Conservation (phyloP, 1,140 invertebrate species). For the Bicyclus anynana region DNA sequence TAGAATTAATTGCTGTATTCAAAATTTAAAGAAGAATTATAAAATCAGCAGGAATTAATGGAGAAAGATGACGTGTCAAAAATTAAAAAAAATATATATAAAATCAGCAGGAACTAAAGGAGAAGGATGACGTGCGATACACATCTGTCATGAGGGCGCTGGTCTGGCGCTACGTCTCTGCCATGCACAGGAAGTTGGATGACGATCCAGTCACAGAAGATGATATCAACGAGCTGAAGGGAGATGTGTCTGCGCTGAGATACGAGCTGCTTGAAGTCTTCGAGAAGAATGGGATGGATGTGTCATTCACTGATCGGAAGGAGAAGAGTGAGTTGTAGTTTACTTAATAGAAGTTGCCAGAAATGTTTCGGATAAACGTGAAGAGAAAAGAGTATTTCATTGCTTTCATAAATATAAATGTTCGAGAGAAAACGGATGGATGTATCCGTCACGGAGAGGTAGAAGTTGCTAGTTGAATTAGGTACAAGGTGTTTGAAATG, state of each 20-base stretch:
- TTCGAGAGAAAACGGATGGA: too few relatives aligned
- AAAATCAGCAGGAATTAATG: conserved; percentile 69
- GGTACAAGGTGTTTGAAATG: too few relatives aligned
- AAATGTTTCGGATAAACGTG: too few relatives aligned
- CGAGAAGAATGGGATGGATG: conserved; percentile 87
- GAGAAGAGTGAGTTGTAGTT: conserved; percentile 79
- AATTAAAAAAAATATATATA: too few relatives aligned
- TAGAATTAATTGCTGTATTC: too few relatives aligned
- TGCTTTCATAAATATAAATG: too few relatives aligned
- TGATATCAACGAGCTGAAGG: conserved; percentile 94
- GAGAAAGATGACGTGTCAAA: conserved; percentile 82
- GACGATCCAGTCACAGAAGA: conserved; percentile 91
- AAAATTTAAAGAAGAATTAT: too few relatives aligned
- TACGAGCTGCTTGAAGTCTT: conserved; percentile 92
- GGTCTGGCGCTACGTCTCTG: conserved; percentile 90
- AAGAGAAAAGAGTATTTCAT: too few relatives aligned
- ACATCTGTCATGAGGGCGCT: conserved; percentile 88
- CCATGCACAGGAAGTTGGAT: conserved; percentile 86
- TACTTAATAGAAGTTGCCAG: too few relatives aligned
- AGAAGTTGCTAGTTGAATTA: too few relatives aligned
- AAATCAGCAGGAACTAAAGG: conserved; percentile 67
- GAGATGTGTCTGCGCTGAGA: conserved; percentile 88
- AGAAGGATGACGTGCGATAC: conserved; percentile 83
- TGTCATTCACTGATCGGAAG: conserved; percentile 82
- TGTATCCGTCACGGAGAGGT: too few relatives aligned